phyloP scores from a whole-genome alignment of 2,888 invertebrate genomes.

The Entomobrya multifasciata region DNA sequence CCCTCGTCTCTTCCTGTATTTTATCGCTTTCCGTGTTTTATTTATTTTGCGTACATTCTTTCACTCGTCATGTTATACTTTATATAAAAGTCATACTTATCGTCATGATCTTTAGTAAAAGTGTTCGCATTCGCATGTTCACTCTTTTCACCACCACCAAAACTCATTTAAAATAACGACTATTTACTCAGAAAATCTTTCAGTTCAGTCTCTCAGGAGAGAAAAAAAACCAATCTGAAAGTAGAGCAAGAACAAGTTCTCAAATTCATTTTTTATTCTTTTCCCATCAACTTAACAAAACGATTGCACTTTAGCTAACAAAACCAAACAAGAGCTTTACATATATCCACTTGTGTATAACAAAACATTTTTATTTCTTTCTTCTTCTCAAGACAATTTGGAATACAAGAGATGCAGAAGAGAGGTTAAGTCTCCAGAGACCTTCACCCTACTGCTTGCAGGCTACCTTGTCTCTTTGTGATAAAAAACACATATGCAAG shows the following conservation, averaged over 20 bases:
- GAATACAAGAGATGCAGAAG: not conserved
- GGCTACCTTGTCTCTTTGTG: slow-evolving; percentile 32
- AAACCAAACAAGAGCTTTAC: not conserved
- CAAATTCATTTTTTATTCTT: not conserved
- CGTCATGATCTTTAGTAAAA: not conserved
- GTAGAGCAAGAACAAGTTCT: not conserved
- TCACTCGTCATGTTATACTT: slow-evolving; percentile 5
- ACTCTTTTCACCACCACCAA: not conserved
- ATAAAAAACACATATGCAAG: not conserved
- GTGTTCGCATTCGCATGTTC: not conserved
- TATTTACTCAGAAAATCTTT: not conserved
- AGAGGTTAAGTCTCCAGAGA: slow-evolving; percentile 66
- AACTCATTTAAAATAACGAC: not conserved
- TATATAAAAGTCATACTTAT: not conserved
- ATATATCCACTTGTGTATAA: not conserved
- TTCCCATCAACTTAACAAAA: not conserved
- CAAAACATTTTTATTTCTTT: not conserved
- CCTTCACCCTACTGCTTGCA: slow-evolving; percentile 59
- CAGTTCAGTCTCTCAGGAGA: too few species aligned
- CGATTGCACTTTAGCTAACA: slow-evolving; percentile 2
- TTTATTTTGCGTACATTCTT: slow-evolving; percentile 16
- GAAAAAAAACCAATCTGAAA: not conserved
- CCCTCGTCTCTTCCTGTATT: slow-evolving; percentile 13
- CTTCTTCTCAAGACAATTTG: slow-evolving; percentile 13
- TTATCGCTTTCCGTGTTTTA: not conserved